A percentile compares a stretch with the other conserved stretches of the same genome.
Evolutionary conservation across 2,888 invertebrate species (phyloP).

Genomic region (Ennomos fuscantarius): DNA sequence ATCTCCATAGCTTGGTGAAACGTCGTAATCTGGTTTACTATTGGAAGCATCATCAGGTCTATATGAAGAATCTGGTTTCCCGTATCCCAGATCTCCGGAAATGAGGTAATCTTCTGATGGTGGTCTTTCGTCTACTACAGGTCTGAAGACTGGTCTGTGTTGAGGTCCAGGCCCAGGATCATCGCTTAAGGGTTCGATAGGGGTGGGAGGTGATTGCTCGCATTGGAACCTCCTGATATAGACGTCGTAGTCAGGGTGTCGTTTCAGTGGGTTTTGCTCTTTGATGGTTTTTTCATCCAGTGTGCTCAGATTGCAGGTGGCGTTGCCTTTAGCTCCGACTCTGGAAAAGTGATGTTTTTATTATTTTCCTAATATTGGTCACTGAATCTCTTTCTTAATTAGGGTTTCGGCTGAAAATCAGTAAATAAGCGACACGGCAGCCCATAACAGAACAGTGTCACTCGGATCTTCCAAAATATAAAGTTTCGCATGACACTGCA

Average conservation of each 20-base stretch:
- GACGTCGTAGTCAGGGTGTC: slow-evolving; percentile 75
- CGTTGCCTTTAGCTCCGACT: slow-evolving; percentile 80
- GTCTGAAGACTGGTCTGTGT: slow-evolving; percentile 70
- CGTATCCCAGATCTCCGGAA: slow-evolving; percentile 55
- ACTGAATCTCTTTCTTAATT: too few species aligned
- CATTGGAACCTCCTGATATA: slow-evolving; percentile 71
- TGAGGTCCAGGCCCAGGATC: slow-evolving; percentile 55
- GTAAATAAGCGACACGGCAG: too few species aligned
- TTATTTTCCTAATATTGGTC: too few species aligned
- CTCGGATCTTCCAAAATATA: too few species aligned
- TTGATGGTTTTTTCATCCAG: slow-evolving; percentile 66
- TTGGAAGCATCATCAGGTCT: slow-evolving; percentile 68
- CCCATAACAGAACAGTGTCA: too few species aligned
- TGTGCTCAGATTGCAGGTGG: slow-evolving; percentile 73
- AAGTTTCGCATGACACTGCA: too few species aligned
- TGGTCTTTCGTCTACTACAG: slow-evolving; percentile 66
- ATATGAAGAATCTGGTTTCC: slow-evolving; percentile 50
- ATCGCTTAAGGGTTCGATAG: slow-evolving; percentile 62
- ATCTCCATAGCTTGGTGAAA: slow-evolving; percentile 66
- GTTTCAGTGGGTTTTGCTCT: slow-evolving; percentile 58
- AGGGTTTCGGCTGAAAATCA: too few species aligned
- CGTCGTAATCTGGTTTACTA: slow-evolving; percentile 60
- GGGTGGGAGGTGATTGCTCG: slow-evolving; percentile 72
- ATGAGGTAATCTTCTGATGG: slow-evolving; percentile 62
- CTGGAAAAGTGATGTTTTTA: slow-evolving; percentile 49